These are phyloP conservation scores for Callochromis pleurospilus DNA, from an alignment of 2,113 vertebrate species.

Conservation along the genomic window DNA sequence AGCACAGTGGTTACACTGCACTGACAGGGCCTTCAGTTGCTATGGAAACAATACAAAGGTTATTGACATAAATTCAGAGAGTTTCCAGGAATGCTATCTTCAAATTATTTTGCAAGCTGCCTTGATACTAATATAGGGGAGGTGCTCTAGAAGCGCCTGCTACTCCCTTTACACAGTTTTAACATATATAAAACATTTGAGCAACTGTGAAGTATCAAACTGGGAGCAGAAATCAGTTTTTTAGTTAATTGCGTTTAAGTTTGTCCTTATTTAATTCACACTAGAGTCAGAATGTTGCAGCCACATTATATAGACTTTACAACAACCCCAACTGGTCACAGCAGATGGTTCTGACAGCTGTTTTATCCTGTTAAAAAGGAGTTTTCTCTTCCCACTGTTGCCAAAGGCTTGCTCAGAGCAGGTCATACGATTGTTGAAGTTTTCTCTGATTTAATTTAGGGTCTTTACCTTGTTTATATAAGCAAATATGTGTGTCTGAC, in stretches of 20 bases:
- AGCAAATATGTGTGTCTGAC: not conserved
- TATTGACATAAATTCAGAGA: conserved; percentile 35
- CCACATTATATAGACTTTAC: not conserved
- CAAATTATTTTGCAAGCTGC: not conserved
- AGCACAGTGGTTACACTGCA: conserved; percentile 2
- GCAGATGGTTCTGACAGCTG: not conserved
- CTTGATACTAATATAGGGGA: not conserved
- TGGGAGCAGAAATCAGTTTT: not conserved
- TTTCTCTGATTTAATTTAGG: not conserved
- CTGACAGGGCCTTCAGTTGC: conserved; percentile 29
- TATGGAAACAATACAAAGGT: conserved; percentile 35
- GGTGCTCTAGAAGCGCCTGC: not conserved
- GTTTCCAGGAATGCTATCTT: conserved; percentile 5
- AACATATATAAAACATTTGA: not conserved
- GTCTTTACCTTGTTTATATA: not conserved
- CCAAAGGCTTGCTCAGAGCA: not conserved
- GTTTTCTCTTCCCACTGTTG: not conserved
- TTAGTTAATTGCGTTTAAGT: not conserved
- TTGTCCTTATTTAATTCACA: not conserved
- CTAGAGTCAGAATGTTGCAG: not conserved
- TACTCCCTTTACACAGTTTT: not conserved
- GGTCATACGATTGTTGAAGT: not conserved
- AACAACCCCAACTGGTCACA: not conserved
- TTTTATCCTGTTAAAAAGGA: not conserved
- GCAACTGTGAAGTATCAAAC: not conserved